phyloP scores from a whole-genome alignment of 2,113 vertebrate genomes.

The Marmota flaviventris region DNA sequence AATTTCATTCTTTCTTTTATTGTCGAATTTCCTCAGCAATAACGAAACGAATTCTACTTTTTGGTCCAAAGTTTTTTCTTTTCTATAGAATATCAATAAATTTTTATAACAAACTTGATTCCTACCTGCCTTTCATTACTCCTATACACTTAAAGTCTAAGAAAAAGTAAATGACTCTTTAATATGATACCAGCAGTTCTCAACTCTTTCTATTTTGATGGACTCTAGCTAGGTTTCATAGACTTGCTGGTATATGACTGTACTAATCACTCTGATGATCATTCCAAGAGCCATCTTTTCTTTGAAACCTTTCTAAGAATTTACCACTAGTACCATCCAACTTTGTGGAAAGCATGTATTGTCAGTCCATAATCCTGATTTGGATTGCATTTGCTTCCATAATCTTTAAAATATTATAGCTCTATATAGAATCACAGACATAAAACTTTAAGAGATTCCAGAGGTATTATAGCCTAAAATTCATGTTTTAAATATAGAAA shows the following conservation, averaged over 20 bases:
- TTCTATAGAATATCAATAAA: not conserved
- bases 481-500: constrained; percentile 19
- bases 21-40: not conserved
- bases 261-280: not conserved
- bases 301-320: not conserved
- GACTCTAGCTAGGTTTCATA: no score
- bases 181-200: not conserved
- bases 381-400: not conserved
- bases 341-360: not conserved
- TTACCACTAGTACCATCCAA: not conserved
- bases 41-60: not conserved
- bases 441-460: not conserved
- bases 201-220: not conserved
- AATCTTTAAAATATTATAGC: not conserved
- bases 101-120: not conserved
- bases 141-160: not conserved
- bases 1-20: not conserved
- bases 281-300: not conserved
- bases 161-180: not conserved
- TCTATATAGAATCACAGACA: not conserved
- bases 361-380: not conserved
- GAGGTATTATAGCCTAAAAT: not conserved
- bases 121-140: not conserved
- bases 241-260: not conserved
- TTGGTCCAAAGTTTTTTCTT: not conserved